Evolutionary conservation across 2,113 vertebrate species (phyloP).

Genomic region (Odocoileus hemionus): DNA sequence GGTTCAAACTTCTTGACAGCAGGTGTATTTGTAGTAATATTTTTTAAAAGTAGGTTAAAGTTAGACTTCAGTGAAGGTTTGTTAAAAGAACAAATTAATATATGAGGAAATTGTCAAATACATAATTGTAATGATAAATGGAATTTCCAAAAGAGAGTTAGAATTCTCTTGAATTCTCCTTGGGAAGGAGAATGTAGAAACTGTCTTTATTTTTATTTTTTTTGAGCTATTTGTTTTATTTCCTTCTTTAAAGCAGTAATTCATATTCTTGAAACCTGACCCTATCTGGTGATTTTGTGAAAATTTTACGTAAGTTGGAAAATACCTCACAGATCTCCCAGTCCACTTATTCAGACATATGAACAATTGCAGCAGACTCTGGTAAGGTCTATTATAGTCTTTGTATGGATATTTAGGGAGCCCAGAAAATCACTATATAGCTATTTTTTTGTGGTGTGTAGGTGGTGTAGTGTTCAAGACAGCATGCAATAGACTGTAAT

Average conservation of each 20-base stretch:
- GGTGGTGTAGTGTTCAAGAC: background rate
- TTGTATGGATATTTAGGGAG: background rate
- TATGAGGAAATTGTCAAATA: background rate
- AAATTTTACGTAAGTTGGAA: background rate
- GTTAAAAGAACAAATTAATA: slow-evolving; percentile 5
- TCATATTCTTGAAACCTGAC: background rate
- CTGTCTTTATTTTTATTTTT: background rate
- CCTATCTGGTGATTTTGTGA: background rate
- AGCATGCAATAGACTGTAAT: background rate
- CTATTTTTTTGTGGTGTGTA: background rate
- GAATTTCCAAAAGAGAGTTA: background rate
- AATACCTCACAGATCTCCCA: background rate
- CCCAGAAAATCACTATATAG: background rate
- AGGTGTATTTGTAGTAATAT: background rate
- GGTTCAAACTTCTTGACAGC: background rate
- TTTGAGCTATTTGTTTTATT: background rate
- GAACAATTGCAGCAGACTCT: background rate
- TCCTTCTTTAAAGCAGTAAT: background rate
- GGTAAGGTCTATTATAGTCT: background rate
- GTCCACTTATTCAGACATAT: background rate
- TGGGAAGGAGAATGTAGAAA: background rate
- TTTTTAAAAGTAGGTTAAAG: background rate
- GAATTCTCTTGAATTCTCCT: background rate
- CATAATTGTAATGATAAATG: background rate
- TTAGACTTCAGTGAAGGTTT: background rate